phyloP scores from a whole-genome alignment of 2,113 vertebrate species.

The Elgaria multicarinata region DNA sequence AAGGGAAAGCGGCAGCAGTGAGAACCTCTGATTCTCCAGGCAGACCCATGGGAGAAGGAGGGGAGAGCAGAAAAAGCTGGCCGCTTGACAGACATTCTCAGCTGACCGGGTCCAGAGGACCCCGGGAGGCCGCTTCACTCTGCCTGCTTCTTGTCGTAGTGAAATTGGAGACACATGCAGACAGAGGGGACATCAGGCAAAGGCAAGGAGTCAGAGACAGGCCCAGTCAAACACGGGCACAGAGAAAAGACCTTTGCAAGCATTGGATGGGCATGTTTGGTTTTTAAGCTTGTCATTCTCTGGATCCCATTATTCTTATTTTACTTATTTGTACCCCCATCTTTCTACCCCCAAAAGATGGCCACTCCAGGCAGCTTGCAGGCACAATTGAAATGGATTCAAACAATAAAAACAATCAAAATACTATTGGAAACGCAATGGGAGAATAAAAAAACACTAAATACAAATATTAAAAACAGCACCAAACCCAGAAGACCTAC shows the following conservation, averaged over 20 bases:
- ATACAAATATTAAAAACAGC: no score
- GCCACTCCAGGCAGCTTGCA: no score
- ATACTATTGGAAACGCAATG: no score
- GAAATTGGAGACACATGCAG: conserved; percentile 73
- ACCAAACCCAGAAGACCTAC: no score
- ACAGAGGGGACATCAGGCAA: conserved; percentile 53
- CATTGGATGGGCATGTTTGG: background rate
- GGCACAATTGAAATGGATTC: no score
- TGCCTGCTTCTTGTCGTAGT: conserved; percentile 56
- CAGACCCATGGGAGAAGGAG: conserved; percentile 68
- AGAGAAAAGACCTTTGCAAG: background rate
- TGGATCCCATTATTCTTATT: background rate
- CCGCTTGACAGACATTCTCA: conserved; percentile 83
- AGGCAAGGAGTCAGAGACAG: conserved; percentile 48
- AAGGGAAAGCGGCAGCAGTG: conserved; percentile 49
- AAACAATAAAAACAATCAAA: no score
- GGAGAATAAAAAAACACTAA: no score
- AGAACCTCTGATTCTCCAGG: conserved; percentile 69
- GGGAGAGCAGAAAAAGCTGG: conserved; percentile 64
- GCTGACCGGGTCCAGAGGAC: conserved; percentile 80
- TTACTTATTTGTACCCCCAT: no score
- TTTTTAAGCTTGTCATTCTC: background rate
- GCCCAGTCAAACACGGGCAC: background rate
- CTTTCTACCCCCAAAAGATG: no score
- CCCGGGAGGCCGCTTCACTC: conserved; percentile 33